These are phyloP conservation scores for Heteropelma amictum DNA, from an alignment of 2,888 invertebrate species.

Conservation along the genomic window DNA sequence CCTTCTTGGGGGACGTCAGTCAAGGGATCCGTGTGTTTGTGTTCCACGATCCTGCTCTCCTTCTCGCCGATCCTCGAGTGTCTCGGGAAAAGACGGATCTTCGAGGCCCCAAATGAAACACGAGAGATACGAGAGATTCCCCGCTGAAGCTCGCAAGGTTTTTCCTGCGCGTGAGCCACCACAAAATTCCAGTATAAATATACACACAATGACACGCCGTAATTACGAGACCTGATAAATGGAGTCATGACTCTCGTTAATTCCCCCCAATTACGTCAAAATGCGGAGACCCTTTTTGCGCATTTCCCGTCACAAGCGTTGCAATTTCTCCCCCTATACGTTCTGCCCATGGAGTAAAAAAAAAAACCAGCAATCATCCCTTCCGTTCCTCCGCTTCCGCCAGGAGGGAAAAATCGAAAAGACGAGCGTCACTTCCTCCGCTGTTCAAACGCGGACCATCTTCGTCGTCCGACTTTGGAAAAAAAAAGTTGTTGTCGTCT, in stretches of 20 bases:
- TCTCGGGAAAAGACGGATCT: constrained; percentile 50
- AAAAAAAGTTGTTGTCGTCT: constrained; percentile 8
- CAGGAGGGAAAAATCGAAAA: too few species aligned
- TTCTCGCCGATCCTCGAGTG: constrained; percentile 48
- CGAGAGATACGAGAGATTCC: constrained; percentile 4
- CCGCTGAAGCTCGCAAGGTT: not conserved
- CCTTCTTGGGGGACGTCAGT: constrained; percentile 72
- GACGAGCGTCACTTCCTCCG: too few species aligned
- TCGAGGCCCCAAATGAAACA: constrained; percentile 47
- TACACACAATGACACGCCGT: constrained; percentile 71
- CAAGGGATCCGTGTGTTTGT: constrained; percentile 54
- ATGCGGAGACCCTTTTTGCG: constrained; percentile 71
- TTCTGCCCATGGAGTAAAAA: not conserved
- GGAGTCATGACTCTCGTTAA: constrained; percentile 77
- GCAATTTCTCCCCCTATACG: not conserved
- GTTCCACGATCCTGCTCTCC: not conserved
- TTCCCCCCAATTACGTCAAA: constrained; percentile 76
- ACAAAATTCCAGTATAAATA: not conserved
- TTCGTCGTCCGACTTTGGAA: not conserved
- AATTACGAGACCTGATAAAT: constrained; percentile 77
- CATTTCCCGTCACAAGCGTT: constrained; percentile 35
- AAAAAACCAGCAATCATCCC: too few species aligned
- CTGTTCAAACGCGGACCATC: not conserved
- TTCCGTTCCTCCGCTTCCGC: too few species aligned
- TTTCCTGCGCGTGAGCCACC: not conserved